Evolutionary conservation across 2,113 vertebrate species (phyloP), one percentile per base, ranked within the genome.

Genomic region (Scomber japonicus): DNA sequence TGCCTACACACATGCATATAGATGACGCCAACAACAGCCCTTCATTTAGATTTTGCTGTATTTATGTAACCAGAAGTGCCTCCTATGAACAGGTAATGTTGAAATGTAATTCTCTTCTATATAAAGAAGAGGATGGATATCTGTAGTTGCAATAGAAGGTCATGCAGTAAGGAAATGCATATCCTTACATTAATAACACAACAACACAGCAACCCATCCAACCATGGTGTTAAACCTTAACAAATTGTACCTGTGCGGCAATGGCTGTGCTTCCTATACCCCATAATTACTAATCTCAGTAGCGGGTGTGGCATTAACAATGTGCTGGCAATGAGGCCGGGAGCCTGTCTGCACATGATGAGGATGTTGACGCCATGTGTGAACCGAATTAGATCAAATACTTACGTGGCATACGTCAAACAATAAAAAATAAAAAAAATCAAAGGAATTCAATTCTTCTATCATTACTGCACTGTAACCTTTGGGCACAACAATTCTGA

Each of bases 291-390:
- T 30, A n/a, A 80, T 74, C 71, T 40, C 35, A 70, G 72, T 59
- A 30, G 44, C 56, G 78, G 81, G 75, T 59, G 84, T 61, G 81
- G 75, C 31, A 4, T 76, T 54, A 16, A 75, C 16, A 73, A 48
- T 19, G 1, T 40, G 24, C 8, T 62, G 17, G 44, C 46, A 44
- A 27, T 24, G 48, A 78, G 54, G 71, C 53, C 53, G 14, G 5
- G 53, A 51, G 27, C 50, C 55, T 12, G 49, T 68, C 50, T 70
- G 46, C 31, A 56, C 72, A 48, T 27, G 31, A 49, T 14, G 30
- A 51, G n/a, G 67, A 56, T 4, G 53, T 9, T 46, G 69, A 63
- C 3, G 54, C 67, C 8, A 24, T 3, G 24, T 12, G 4, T 48
- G 30, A 71, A 40, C 21, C 2, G 17, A 71, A 62, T 56, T 12